Percentiles rank a stretch among this genome's conserved stretches.
phyloP scores from a whole-genome alignment of 2,113 vertebrate species.

The Charina bottae region DNA sequence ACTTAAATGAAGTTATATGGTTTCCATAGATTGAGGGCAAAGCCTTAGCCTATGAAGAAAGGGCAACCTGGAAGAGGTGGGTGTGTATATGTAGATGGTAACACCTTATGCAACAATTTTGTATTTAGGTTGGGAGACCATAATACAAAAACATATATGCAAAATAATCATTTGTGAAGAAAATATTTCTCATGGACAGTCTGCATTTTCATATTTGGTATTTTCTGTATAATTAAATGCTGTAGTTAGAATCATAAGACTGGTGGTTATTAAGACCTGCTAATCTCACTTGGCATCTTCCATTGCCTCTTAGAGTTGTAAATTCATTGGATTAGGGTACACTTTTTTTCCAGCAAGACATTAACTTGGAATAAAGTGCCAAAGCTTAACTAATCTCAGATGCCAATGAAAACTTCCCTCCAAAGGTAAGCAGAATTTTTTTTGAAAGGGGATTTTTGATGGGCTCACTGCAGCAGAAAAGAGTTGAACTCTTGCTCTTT shows the following conservation, averaged over 20 bases:
- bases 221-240: background rate
- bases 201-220: background rate
- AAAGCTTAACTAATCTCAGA: background rate
- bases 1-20: background rate
- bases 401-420: background rate
- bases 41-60: background rate
- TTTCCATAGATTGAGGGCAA: background rate
- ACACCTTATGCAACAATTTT: background rate
- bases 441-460: background rate
- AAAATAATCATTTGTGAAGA: background rate
- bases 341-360: background rate
- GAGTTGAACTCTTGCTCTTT: background rate
- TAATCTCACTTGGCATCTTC: background rate
- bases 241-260: background rate
- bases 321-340: background rate
- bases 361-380: background rate
- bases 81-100: background rate
- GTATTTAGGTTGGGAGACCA: background rate
- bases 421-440: background rate
- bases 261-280: background rate
- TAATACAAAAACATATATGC: background rate
- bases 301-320: background rate
- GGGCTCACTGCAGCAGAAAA: background rate
- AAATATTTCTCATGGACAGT: background rate
- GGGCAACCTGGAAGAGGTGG: background rate